Base-by-base conservation (phyloP, 2,113 vertebrate genomes). In the Calyptomena viridis region DNA sequence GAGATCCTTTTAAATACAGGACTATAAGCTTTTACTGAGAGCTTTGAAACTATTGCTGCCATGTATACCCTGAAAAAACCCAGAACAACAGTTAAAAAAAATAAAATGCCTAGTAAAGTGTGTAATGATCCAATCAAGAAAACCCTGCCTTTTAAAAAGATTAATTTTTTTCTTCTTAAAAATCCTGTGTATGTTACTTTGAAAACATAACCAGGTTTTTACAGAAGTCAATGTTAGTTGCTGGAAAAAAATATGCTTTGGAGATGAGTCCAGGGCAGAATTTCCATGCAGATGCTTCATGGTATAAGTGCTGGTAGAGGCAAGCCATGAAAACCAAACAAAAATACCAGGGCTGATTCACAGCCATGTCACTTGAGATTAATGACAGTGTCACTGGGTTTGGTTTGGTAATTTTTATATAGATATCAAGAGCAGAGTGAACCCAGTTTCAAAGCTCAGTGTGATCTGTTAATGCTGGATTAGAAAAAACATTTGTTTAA, bases 221-320 rank as follows among this genome's bases (percentile, higher is more conserved):
- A 22, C 19, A 35, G 63, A 60, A 82, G 50, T 74, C 19, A 35
- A 25, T 35, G 47, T 73, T 89, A 73, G 46, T 16, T 42, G n/a
- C 47, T 89, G 59, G 84, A 89, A 93, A 76, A 72, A 90, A 96
- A 59, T 53, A 27, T 30, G 8, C 52, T 78, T 78, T 58, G 21
- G 66, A 87, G 58, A 47, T 46, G n/a, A 80, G 9, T 77, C 33
- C 64, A 84, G 56, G 52, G 52, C 81, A 80, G 58, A 83, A 74
- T 79, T 92, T 95, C 63, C 35, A 9, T 28, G 19, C 0, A 1
- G n/a, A 44, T 0, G 0, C n/a, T 67, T 64, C 1, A 0, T 47
- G 68, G 68, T 81, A 10, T 55, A 73, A 77, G 19, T 4, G 1
- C 35, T 1, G 7, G 24, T 71, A 90, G 68, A 81, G 31, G 24